Base-by-base conservation (phyloP, 2,113 vertebrate species). In the Echinops telfairi region DNA sequence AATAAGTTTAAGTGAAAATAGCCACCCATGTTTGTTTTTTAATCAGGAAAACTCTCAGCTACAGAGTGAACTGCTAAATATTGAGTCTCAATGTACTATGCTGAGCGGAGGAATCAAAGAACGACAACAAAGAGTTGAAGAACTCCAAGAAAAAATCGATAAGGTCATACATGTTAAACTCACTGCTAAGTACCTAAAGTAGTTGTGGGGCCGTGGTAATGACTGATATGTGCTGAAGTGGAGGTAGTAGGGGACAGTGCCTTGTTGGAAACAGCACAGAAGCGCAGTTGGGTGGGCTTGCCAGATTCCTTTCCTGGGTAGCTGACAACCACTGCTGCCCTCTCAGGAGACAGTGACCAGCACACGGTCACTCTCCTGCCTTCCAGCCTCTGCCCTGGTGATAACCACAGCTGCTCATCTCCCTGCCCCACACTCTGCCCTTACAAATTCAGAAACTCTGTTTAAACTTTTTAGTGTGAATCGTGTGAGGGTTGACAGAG, bases 41-140 rank as follows among this genome's bases (percentile, higher is more conserved):
- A 0, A 96, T 20, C 95, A 99, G 99, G 99, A 99, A 88, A 99
- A 99, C 95, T 99, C 99, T 85, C 98, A 98, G 94, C 95, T 99
- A 95, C 97, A 99, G 95, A 99, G 99, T 91, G 99, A 99, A 93
- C 90, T 99, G 19, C 80, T 98, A 71, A 99, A 99, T 96, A 97
- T 98, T 83, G 97, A 98, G 14, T 98, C 98, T 75, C 97, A 99
- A 33, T 89, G 98, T 92, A 88, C 97, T 25, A 98, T 99, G 98
- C 96, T 99, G 96, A 98, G 96, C 62, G 97, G 98, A 94, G 98
- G 83, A 86, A 3, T 99, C 80, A 94, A 98, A 83, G 93, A 90
- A 58, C 98, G 98, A 80, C 98, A 98, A 75, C 89, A 6, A 76
- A 96, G 98, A 96, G 98, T 99, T 36, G 94, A 96, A 94, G 97